phyloP scores from a whole-genome alignment of 2,888 invertebrate species.

The Polia nebulosa region DNA sequence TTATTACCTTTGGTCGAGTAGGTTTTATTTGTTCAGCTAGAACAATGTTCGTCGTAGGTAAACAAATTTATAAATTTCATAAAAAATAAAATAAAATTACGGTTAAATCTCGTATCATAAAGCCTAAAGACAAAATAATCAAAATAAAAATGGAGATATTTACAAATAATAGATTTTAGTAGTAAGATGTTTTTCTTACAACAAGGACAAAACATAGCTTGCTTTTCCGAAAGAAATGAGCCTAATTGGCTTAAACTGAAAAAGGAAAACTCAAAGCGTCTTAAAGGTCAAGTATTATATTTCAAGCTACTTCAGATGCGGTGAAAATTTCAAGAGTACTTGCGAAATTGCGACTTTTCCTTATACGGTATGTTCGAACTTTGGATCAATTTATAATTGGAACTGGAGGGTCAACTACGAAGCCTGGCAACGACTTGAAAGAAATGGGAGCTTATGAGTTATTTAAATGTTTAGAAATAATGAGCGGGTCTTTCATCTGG shows the following conservation, averaged over 20 bases:
- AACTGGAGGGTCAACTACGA: background rate
- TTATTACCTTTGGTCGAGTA: background rate
- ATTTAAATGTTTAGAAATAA: background rate
- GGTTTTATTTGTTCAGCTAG: constrained; percentile 11
- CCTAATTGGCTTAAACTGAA: constrained; percentile 21
- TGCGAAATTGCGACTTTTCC: constrained; percentile 12
- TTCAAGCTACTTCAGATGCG: constrained; percentile 7
- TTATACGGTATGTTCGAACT: constrained; percentile 7
- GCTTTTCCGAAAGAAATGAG: constrained; percentile 1
- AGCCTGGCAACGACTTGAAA: background rate
- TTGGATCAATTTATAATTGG: constrained; percentile 28
- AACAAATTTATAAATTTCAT: background rate
- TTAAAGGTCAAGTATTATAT: constrained; percentile 43
- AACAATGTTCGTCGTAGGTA: background rate
- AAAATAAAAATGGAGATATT: constrained; percentile 2
- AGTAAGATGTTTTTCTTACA: background rate
- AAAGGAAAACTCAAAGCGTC: constrained; percentile 23
- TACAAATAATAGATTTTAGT: background rate
- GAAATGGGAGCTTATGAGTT: background rate
- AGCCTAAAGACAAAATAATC: background rate
- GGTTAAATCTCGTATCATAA: too few relatives aligned
- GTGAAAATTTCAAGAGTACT: constrained; percentile 18
- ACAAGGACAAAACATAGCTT: background rate
- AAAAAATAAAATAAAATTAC: too few relatives aligned
- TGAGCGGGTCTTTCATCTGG: background rate